Evolutionary conservation across 2,113 vertebrate genomes (phyloP), one percentile per base, ranked within the genome.

Genomic region (Phyllopteryx taeniolatus): DNA sequence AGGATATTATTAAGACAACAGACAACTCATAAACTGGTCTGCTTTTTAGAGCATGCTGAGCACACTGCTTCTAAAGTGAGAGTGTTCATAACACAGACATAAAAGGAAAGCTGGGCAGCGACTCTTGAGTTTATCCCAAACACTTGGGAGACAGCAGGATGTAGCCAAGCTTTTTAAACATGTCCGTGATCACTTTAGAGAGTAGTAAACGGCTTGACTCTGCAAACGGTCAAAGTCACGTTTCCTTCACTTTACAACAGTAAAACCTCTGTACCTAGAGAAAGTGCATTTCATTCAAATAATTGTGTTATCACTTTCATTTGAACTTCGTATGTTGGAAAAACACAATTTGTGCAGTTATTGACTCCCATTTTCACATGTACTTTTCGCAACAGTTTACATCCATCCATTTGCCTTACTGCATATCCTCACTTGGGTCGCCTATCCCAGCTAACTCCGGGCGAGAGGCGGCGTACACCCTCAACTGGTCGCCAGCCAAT

Each of bases 61-160:
- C 67, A 68, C 67, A 65, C 2, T 8, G 46, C 59, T 74, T 39
- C 19, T 27, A 69, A 61, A 31, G 53, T 27, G 67, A 83, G 69
- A 53, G 63, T 70, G 80, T 61, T 75, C 83, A 90, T 86, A 83
- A 59, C 84, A 89, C 63, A 59, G 72, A 80, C 89, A 81, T 90
- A 91, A 84, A 89, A 90, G 87, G 89, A 87, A 42, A 80, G 67
- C 46, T 66, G 73, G 59, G 79, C 63, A 67, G 44, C 15, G 20
- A 69, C 70, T 1, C 54, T 70, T 66, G 43, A 31, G 63, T 65
- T 72, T 61, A 60, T 83, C 73, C n/a, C 67, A 71, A 78, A 67
- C 74, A 14, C 57, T 63, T 67, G 54, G 15, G 35, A 77, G 74
- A 83, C 69, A 51, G 66, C 68, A 59, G 70, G 49, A 22, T 56